Conservation (phyloP, 2,113 vertebrate species). For the Dromaius novaehollandiae region DNA sequence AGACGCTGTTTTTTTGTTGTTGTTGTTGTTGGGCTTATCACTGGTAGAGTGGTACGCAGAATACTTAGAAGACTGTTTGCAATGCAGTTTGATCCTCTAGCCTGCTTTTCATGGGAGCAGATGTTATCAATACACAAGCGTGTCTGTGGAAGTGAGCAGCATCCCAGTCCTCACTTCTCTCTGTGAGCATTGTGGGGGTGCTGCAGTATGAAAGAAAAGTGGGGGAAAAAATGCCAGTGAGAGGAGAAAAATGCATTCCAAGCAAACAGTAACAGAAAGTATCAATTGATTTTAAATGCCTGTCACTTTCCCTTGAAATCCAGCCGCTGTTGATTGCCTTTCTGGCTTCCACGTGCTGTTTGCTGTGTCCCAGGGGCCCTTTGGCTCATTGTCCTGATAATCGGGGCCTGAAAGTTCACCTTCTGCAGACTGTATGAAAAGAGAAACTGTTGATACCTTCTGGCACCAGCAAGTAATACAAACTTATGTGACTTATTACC, state of each 20-base stretch:
- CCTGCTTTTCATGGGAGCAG: not conserved
- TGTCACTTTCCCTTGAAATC: conserved; percentile 7
- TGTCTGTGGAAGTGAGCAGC: not conserved
- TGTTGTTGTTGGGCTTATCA: not conserved
- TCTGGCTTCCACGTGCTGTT: not conserved
- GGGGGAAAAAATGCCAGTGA: not conserved
- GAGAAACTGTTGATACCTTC: not conserved
- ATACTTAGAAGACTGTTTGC: not conserved
- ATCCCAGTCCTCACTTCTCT: not conserved
- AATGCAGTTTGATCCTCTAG: not conserved
- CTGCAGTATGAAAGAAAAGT: not conserved
- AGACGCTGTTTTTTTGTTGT: not conserved
- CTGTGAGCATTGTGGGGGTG: not conserved
- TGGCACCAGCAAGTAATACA: not conserved
- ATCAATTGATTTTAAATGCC: not conserved
- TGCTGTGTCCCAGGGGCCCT: not conserved
- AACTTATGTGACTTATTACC: not conserved
- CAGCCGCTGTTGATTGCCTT: not conserved
- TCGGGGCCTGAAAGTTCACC: not conserved
- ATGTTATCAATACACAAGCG: not conserved
- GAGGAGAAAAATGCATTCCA: not conserved
- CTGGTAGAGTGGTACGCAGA: not conserved
- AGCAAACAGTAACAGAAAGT: not conserved
- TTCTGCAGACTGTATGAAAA: not conserved
- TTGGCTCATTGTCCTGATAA: not conserved